Conservation (phyloP, 2,888 invertebrate species). For the Caenorhabditis sp. region DNA sequence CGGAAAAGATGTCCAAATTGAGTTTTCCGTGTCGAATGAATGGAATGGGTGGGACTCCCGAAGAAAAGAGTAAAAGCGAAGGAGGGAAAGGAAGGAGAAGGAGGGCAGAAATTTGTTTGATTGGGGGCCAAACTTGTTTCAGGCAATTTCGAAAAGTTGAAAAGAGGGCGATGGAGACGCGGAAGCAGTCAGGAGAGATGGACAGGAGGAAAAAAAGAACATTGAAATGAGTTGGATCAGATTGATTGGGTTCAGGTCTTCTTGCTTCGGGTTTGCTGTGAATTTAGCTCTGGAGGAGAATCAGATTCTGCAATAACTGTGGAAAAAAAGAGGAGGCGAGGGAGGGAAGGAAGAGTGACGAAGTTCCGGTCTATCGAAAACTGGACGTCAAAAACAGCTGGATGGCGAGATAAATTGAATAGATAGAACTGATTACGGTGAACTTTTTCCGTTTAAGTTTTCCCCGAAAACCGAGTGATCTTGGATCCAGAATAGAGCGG, state of each 20-base stretch:
- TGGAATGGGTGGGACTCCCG: background rate
- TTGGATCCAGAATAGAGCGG: background rate
- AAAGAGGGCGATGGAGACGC: background rate
- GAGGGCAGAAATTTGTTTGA: slow-evolving; percentile 46
- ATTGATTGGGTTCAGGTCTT: slow-evolving; percentile 10
- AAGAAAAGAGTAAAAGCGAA: slow-evolving; percentile 25
- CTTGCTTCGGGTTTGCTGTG: background rate
- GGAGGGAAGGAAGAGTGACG: slow-evolving; percentile 38
- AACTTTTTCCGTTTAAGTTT: background rate
- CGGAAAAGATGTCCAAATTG: slow-evolving; percentile 55
- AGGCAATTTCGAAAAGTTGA: slow-evolving; percentile 40
- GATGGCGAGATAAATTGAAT: slow-evolving; percentile 6
- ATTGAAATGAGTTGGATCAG: slow-evolving; percentile 2
- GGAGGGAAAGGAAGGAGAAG: background rate
- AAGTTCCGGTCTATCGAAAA: slow-evolving; percentile 36
- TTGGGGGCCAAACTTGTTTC: slow-evolving; percentile 59
- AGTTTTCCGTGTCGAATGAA: slow-evolving; percentile 43
- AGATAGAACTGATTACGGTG: background rate
- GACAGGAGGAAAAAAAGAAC: background rate
- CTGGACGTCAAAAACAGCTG: slow-evolving; percentile 41
- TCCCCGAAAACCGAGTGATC: background rate
- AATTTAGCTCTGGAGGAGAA: background rate
- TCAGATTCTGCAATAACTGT: slow-evolving; percentile 14
- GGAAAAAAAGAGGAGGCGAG: background rate
- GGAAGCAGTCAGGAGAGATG: background rate